Conservation (phyloP, 2,888 invertebrate species). For the Bembecia ichneumoniformis region DNA sequence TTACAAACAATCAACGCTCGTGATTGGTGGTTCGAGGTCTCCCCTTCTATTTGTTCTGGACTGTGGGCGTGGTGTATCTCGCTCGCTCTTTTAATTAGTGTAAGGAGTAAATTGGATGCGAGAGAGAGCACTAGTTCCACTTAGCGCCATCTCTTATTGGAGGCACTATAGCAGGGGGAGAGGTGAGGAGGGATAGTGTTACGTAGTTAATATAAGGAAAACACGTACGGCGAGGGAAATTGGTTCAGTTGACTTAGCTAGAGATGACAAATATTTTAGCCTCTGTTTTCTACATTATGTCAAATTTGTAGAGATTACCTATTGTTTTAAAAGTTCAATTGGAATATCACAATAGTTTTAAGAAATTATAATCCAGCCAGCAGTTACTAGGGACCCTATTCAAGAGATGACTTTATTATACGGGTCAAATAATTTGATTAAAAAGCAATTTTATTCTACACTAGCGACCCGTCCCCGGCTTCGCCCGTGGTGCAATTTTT, state of each 20-base stretch:
- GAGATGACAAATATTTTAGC: too few species aligned
- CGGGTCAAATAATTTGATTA: too few species aligned
- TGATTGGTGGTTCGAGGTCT: conserved; percentile 56
- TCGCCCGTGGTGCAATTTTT: too few species aligned
- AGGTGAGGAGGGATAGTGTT: conserved; percentile 53
- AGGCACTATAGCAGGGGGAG: conserved; percentile 47
- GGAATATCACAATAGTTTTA: too few species aligned
- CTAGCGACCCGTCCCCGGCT: too few species aligned
- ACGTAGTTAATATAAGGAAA: conserved; percentile 67
- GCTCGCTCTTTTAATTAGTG: conserved; percentile 73
- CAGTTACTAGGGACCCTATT: too few species aligned
- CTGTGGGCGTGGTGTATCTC: conserved; percentile 59
- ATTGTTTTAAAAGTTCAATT: too few species aligned
- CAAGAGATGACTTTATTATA: too few species aligned
- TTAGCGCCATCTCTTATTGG: conserved; percentile 68
- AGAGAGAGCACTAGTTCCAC: conserved; percentile 62
- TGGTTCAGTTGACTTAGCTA: conserved; percentile 38
- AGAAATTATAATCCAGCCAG: too few species aligned
- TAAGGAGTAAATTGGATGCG: conserved; percentile 72
- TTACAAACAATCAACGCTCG: conserved; percentile 70
- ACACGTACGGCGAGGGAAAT: conserved; percentile 64
- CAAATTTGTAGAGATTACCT: too few species aligned
- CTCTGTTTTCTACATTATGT: too few species aligned
- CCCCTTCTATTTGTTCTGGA: conserved; percentile 69
- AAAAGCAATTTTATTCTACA: too few species aligned